Conservation (phyloP, 2,113 vertebrate genomes). For the Leucopternis melanops region DNA sequence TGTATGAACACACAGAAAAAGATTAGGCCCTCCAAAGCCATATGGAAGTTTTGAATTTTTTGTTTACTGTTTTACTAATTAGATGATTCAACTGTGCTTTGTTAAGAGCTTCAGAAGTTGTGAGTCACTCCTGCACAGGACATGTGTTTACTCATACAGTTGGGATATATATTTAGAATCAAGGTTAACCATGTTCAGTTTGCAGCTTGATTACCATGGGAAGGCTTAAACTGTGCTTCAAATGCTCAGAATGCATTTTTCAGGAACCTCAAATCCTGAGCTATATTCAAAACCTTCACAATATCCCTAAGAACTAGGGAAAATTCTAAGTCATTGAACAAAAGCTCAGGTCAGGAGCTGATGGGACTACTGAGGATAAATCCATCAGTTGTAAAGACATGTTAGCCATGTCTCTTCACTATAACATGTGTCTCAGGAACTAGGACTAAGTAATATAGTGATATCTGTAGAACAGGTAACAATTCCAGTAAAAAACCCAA, state of each 20-base stretch:
- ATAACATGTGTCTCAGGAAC: background rate
- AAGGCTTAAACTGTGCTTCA: background rate
- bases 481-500: background rate
- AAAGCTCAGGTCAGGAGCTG: background rate
- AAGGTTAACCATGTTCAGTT: constrained; percentile 16
- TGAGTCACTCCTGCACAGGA: constrained; percentile 22
- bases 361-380: background rate
- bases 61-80: constrained; percentile 31
- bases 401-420: background rate
- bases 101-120: constrained; percentile 15
- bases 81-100: constrained; percentile 36
- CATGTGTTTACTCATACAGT: constrained; percentile 10
- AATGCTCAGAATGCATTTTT: background rate
- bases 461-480: background rate
- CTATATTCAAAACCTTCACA: background rate
- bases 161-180: background rate
- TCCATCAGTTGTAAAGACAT: background rate
- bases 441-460: background rate
- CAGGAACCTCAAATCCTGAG: background rate
- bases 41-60: background rate
- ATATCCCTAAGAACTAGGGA: background rate
- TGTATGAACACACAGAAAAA: background rate
- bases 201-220: background rate
- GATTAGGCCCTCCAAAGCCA: background rate
- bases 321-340: background rate